Percentiles rank a stretch among this genome's conserved stretches.
phyloP scores from a whole-genome alignment of 2,888 invertebrate genomes.

The Rhagophthalmus giganteus region DNA sequence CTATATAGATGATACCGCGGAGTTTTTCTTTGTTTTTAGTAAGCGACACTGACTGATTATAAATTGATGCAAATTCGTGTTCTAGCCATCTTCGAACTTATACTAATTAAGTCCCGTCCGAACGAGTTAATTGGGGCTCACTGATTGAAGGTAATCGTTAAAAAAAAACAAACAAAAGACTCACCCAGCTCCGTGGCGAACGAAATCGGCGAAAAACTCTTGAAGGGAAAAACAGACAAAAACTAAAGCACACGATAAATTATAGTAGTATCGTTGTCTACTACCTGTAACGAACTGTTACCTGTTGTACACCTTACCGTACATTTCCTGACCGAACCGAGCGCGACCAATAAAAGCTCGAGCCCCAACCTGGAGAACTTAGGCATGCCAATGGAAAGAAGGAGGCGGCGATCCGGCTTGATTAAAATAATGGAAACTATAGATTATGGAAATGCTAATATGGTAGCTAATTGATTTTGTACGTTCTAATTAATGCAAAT shows the following conservation, averaged over 20 bases:
- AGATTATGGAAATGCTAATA: slow-evolving; percentile 51
- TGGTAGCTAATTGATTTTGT: slow-evolving; percentile 53
- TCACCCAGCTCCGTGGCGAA: slow-evolving; percentile 51
- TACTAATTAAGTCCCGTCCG: no score
- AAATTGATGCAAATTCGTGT: no score
- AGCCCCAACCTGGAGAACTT: slow-evolving; percentile 32
- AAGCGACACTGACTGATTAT: no score
- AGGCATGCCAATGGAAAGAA: slow-evolving; percentile 40
- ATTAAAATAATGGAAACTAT: slow-evolving; percentile 56
- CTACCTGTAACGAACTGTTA: slow-evolving; percentile 52
- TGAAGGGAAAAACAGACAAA: slow-evolving; percentile 35
- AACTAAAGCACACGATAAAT: slow-evolving; percentile 31
- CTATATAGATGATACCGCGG: no score
- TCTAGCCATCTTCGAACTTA: no score
- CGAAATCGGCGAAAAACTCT: no score
- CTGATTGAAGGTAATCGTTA: no score
- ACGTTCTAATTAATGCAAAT: no score
- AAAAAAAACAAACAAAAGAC: slow-evolving; percentile 31
- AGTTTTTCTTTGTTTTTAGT: no score
- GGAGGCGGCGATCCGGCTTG: slow-evolving; percentile 42
- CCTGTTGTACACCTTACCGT: slow-evolving; percentile 41
- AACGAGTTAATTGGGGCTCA: no score
- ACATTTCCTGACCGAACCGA: slow-evolving; percentile 41
- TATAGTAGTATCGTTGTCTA: slow-evolving; percentile 43
- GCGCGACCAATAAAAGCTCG: slow-evolving; percentile 42